Evolutionary conservation across 2,888 invertebrate species (phyloP).

Genomic region (Cordilura impudica): DNA sequence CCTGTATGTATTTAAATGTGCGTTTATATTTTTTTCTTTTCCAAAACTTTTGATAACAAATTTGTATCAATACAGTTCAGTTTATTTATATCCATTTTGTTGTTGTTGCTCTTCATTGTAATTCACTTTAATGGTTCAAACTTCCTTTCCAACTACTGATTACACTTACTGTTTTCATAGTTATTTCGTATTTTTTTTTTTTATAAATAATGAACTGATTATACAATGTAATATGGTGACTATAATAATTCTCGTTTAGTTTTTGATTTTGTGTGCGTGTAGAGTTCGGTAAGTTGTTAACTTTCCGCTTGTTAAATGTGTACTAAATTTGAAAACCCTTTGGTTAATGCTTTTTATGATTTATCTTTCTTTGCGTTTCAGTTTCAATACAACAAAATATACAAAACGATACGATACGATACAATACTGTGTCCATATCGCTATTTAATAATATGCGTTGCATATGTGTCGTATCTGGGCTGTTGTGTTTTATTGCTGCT

Average conservation of each 20-base stretch:
- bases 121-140: conserved; percentile 8
- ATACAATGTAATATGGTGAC: not conserved
- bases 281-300: conserved; percentile 25
- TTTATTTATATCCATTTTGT: not conserved
- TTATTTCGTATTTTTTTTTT: conserved; percentile 27
- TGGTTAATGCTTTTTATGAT: conserved; percentile 53
- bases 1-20: conserved; percentile 11
- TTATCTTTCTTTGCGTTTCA: conserved; percentile 33
- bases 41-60: conserved; percentile 17
- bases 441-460: conserved; percentile 34
- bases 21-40: not conserved
- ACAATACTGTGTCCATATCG: too few species aligned
- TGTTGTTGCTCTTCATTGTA: conserved; percentile 7
- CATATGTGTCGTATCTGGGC: conserved; percentile 27
- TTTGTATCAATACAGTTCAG: not conserved
- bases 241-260: conserved; percentile 20
- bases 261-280: not conserved
- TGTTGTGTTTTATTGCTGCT: conserved; percentile 36
- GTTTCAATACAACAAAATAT: conserved; percentile 20
- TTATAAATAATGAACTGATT: conserved; percentile 16
- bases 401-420: too few species aligned
- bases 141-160: conserved; percentile 26
- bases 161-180: conserved; percentile 58
- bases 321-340: conserved; percentile 59
- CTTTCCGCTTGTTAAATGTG: conserved; percentile 44